phyloP scores from a whole-genome alignment of 2,888 invertebrate genomes.

The Pristionchus arcanus region DNA sequence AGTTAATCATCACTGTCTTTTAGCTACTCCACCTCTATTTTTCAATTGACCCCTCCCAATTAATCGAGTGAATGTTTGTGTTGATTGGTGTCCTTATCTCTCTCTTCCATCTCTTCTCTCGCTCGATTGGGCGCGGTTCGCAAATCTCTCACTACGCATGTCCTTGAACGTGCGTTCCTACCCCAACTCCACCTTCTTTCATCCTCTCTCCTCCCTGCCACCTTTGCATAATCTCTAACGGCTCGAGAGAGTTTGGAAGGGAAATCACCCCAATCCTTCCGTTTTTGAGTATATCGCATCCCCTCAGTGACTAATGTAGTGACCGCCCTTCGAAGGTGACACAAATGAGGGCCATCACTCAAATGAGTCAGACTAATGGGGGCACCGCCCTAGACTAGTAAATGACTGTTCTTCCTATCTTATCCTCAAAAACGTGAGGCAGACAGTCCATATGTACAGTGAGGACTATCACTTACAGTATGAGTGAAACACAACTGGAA shows the following conservation, averaged over 20 bases:
- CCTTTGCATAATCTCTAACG: background rate
- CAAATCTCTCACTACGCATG: background rate
- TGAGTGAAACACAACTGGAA: too few relatives aligned
- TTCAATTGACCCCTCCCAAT: conserved; percentile 5
- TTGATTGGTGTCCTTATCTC: background rate
- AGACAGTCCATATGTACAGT: background rate
- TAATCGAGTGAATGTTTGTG: conserved; percentile 15
- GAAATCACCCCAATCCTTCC: background rate
- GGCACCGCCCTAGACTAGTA: background rate
- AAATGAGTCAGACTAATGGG: conserved; percentile 41
- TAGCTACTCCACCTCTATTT: background rate
- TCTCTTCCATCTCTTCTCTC: background rate
- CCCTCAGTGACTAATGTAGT: conserved; percentile 1
- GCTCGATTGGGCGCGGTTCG: conserved; percentile 35
- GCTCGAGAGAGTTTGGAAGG: too few relatives aligned
- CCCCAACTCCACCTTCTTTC: background rate
- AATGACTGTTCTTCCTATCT: background rate
- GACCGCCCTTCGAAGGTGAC: conserved; percentile 1
- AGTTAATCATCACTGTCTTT: background rate
- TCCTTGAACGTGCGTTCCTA: conserved; percentile 39
- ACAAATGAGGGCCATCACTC: conserved; percentile 3
- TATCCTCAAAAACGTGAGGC: background rate
- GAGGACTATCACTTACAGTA: too few relatives aligned
- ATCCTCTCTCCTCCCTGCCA: background rate
- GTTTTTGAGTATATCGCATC: background rate